These are phyloP conservation scores for Pyrrhosoma nymphula DNA, from an alignment of 2,888 invertebrate species.

Conservation along the genomic window DNA sequence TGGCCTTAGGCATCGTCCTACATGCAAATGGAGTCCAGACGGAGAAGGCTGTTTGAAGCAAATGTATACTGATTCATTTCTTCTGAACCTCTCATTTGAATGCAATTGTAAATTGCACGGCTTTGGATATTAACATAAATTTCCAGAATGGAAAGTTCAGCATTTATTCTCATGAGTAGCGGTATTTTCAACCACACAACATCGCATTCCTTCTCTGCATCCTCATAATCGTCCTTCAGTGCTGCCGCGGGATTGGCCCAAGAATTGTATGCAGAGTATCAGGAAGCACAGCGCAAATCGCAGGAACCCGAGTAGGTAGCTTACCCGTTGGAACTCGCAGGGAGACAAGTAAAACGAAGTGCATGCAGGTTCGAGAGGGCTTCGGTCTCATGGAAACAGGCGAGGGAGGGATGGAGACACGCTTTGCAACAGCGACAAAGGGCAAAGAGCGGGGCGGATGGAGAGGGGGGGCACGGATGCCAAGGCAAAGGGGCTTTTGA, in stretches of 20 bases:
- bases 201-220: too few relatives aligned
- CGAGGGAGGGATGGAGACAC: background rate
- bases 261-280: background rate
- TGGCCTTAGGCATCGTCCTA: too few relatives aligned
- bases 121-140: too few relatives aligned
- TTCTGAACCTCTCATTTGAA: too few relatives aligned
- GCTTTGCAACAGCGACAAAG: background rate
- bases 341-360: background rate
- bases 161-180: too few relatives aligned
- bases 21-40: too few relatives aligned
- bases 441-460: background rate
- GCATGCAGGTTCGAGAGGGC: constrained; percentile 4
- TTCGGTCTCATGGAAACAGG: background rate
- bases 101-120: too few relatives aligned
- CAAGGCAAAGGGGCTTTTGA: background rate
- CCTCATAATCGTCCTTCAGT: too few relatives aligned
- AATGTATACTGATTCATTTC: too few relatives aligned
- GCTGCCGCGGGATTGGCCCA: background rate
- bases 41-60: too few relatives aligned
- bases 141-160: too few relatives aligned
- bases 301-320: background rate
- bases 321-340: background rate
- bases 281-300: background rate
- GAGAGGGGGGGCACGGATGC: background rate
- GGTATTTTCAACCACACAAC: too few relatives aligned